These are phyloP conservation scores for Drosophila ambigua DNA, from an alignment of 1,140 invertebrate species.

Conservation along the genomic window DNA sequence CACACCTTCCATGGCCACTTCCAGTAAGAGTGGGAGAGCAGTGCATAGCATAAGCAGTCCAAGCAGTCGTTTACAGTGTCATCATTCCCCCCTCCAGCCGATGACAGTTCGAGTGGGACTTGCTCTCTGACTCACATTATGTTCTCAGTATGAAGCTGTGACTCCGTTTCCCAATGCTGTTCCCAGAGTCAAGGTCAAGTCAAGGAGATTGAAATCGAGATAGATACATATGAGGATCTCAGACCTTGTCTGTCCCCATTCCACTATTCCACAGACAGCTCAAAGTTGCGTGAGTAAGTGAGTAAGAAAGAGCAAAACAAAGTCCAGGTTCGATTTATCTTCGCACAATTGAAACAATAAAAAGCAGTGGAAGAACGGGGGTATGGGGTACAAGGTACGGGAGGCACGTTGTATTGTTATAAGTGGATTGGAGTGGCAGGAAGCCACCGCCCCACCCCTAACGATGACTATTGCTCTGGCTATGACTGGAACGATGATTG, in stretches of 20 bases:
- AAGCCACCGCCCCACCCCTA: too few relatives aligned
- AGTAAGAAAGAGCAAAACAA: conserved; percentile 1
- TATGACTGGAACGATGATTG: conserved; percentile 37
- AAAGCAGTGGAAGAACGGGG: neutral
- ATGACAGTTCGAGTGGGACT: conserved; percentile 31
- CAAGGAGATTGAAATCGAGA: neutral
- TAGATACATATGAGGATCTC: too few relatives aligned
- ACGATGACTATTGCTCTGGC: conserved; percentile 24
- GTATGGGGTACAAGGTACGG: too few relatives aligned
- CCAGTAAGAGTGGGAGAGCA: too few relatives aligned
- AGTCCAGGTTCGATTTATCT: conserved; percentile 16
- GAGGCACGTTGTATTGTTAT: too few relatives aligned
- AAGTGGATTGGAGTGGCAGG: too few relatives aligned
- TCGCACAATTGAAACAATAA: conserved; percentile 28
- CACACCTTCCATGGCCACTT: too few relatives aligned
- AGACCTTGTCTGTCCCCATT: too few relatives aligned
- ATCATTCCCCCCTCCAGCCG: conserved; percentile 33
- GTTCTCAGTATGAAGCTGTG: neutral
- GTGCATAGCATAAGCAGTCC: too few relatives aligned
- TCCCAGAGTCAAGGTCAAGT: conserved; percentile 30
- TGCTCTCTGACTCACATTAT: conserved; percentile 20
- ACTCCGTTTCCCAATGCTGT: too few relatives aligned
- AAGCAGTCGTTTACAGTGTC: conserved; percentile 18
- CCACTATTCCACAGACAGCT: too few relatives aligned
- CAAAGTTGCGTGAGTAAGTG: neutral